Conservation (phyloP, 1,140 invertebrate species). For the Listronotus bonariensis region DNA sequence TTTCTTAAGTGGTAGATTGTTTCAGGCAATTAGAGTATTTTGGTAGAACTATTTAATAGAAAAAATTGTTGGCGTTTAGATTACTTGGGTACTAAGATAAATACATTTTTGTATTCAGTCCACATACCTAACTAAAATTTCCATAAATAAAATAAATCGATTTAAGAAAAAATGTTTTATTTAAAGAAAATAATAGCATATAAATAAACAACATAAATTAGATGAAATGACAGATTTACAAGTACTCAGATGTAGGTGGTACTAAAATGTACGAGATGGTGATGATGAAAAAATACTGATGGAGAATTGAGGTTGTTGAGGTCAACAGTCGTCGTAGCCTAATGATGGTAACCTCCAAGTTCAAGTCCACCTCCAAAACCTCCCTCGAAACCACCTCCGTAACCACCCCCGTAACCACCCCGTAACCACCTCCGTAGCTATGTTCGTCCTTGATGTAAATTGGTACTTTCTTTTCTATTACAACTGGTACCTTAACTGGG, state of each 20-base stretch:
- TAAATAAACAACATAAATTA: constrained; percentile 20
- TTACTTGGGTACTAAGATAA: no score
- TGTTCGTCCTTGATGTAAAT: constrained; percentile 42
- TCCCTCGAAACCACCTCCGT: constrained; percentile 19
- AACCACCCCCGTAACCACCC: neutral
- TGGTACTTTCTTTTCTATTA: constrained; percentile 46
- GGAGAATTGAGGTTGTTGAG: neutral
- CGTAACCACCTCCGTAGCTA: neutral
- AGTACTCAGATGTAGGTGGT: neutral
- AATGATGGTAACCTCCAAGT: constrained; percentile 20
- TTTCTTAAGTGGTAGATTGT: no score
- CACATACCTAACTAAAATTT: no score
- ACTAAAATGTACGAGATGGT: constrained; percentile 22
- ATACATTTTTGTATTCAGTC: no score
- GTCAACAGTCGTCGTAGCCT: constrained; percentile 11
- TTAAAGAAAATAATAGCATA: constrained; percentile 9
- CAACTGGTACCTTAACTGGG: constrained; percentile 53
- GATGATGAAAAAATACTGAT: constrained; percentile 10
- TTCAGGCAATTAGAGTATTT: no score
- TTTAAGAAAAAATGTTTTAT: constrained; percentile 17
- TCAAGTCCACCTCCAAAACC: constrained; percentile 30
- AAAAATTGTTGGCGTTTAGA: no score
- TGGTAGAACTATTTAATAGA: no score
- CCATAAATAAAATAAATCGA: neutral
- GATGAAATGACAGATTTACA: neutral